Conservation (phyloP, 2,113 vertebrate genomes). For the Stomatorhinus ivindoensis region DNA sequence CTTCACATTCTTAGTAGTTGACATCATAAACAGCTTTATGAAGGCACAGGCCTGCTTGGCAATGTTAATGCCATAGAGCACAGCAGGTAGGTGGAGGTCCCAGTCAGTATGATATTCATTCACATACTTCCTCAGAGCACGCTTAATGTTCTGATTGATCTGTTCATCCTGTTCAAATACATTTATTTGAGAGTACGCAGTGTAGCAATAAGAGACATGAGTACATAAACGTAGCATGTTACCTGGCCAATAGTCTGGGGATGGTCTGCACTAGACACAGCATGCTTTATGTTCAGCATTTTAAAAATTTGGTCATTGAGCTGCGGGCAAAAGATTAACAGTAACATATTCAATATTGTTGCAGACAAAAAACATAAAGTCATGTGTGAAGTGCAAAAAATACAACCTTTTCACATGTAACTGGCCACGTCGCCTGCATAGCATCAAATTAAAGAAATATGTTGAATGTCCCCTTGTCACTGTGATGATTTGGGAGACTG, state of each 20-base stretch:
- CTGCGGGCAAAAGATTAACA: not conserved
- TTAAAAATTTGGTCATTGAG: slow-evolving; percentile 10
- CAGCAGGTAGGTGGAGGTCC: not conserved
- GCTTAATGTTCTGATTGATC: not conserved
- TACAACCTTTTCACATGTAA: too few species aligned
- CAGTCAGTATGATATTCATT: not conserved
- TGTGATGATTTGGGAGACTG: too few species aligned
- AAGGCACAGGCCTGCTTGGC: not conserved
- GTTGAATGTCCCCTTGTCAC: too few species aligned
- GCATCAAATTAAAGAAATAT: too few species aligned
- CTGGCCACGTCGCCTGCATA: too few species aligned
- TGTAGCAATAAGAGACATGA: not conserved
- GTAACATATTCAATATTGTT: not conserved
- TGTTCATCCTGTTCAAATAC: not conserved
- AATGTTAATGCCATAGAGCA: slow-evolving; percentile 3
- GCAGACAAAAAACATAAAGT: not conserved
- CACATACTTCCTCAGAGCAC: not conserved
- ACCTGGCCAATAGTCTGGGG: slow-evolving; percentile 19
- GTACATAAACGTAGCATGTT: not conserved
- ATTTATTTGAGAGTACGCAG: not conserved
- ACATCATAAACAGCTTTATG: not conserved
- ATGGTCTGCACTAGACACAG: slow-evolving; percentile 14
- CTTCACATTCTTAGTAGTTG: not conserved
- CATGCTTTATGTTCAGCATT: slow-evolving; percentile 2
- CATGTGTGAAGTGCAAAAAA: too few species aligned